These are phyloP conservation scores for Drosophila funebris DNA, from an alignment of 1,140 invertebrate species.

Conservation along the genomic window DNA sequence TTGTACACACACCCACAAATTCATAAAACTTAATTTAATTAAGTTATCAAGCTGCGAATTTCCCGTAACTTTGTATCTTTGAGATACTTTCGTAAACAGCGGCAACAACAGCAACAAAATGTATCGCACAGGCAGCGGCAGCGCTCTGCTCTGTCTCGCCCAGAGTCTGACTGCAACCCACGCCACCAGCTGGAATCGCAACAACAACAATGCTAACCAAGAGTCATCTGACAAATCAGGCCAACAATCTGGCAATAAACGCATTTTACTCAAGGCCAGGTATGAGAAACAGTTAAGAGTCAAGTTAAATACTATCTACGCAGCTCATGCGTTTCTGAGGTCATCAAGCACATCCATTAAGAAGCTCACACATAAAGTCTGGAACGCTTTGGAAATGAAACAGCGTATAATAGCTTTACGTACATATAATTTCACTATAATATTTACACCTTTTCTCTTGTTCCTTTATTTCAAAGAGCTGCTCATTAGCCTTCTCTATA, in stretches of 20 bases:
- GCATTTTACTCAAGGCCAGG: constrained; percentile 34
- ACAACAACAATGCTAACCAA: background rate
- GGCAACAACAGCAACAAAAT: no score
- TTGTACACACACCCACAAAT: background rate
- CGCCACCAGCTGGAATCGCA: constrained; percentile 11
- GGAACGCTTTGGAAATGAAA: no score
- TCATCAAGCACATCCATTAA: no score
- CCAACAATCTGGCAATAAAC: constrained; percentile 4
- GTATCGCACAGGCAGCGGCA: constrained; percentile 34
- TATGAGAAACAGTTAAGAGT: background rate
- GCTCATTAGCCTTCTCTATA: no score
- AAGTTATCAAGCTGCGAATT: constrained; percentile 26
- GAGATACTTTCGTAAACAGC: constrained; percentile 9
- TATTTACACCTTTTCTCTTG: no score
- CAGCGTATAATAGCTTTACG: no score
- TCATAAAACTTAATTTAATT: constrained; percentile 43
- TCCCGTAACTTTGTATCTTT: constrained; percentile 11
- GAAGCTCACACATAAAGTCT: no score
- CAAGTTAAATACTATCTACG: no score
- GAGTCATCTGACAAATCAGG: background rate
- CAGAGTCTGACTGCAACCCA: constrained; percentile 18
- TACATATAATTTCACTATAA: no score
- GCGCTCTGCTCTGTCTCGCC: constrained; percentile 30
- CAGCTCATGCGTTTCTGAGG: no score
- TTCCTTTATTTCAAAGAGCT: no score